Evolutionary conservation across 2,888 invertebrate genomes (phyloP).

Genomic region (Epicampocera succincta): DNA sequence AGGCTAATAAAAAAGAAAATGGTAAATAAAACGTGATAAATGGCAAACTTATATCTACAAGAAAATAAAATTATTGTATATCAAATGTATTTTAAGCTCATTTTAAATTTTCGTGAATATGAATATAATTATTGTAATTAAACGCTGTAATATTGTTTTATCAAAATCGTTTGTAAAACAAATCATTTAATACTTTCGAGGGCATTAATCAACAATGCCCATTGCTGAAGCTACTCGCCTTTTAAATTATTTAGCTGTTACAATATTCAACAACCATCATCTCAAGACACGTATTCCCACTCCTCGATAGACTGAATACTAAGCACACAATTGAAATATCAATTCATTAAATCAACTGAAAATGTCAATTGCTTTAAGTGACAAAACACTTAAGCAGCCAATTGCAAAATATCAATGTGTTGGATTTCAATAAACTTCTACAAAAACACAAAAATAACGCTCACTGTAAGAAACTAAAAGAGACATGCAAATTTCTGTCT

Average conservation of each 20-base stretch:
- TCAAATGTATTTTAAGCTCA: no score
- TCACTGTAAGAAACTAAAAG: constrained; percentile 10
- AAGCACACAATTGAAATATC: constrained; percentile 62
- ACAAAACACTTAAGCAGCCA: constrained; percentile 66
- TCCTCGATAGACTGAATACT: constrained; percentile 3
- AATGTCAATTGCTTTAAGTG: constrained; percentile 68
- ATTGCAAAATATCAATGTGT: constrained; percentile 42
- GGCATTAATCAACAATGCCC: neutral
- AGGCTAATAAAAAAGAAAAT: no score
- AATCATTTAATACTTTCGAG: no score
- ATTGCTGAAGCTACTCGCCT: neutral
- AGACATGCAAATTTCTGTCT: neutral
- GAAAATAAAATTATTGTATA: no score
- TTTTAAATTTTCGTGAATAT: no score
- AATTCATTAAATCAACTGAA: constrained; percentile 68
- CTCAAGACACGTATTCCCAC: constrained; percentile 28
- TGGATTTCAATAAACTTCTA: constrained; percentile 10
- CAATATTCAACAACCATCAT: constrained; percentile 40
- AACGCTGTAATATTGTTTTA: no score
- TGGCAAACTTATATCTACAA: no score
- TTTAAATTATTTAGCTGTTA: constrained; percentile 37
- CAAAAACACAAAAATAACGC: constrained; percentile 6
- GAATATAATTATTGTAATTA: no score
- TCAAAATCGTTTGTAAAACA: no score
- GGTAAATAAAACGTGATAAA: no score